Conservation (phyloP, 2,888 invertebrate genomes). For the Perizoma flavofasciatum region DNA sequence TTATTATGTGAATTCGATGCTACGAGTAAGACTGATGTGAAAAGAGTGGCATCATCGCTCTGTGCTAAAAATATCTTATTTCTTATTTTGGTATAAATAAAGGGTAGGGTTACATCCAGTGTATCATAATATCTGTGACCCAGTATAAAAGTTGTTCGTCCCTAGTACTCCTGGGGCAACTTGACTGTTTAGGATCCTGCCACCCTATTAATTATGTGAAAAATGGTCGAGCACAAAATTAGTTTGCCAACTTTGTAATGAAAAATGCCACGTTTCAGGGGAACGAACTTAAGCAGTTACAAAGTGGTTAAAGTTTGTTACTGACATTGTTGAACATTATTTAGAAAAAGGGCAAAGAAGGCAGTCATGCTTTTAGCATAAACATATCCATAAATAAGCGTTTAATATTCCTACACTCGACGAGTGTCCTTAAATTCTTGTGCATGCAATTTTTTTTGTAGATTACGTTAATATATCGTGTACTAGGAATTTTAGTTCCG, state of each 20-base stretch:
- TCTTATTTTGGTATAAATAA: not conserved
- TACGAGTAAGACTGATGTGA: too few species aligned
- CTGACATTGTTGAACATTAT: not conserved
- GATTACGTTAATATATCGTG: too few species aligned
- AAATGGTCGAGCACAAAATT: constrained; percentile 34
- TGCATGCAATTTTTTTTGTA: too few species aligned
- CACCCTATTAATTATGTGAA: constrained; percentile 29
- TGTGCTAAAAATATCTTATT: not conserved
- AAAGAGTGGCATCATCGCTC: too few species aligned
- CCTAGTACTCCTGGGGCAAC: constrained; percentile 13
- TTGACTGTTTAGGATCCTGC: constrained; percentile 30
- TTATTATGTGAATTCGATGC: too few species aligned
- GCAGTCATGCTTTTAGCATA: too few species aligned
- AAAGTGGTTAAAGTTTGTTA: constrained; percentile 16
- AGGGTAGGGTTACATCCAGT: not conserved
- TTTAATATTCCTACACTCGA: too few species aligned
- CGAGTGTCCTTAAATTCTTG: too few species aligned
- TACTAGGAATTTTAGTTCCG: too few species aligned
- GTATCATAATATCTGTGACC: too few species aligned
- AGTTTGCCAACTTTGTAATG: constrained; percentile 34
- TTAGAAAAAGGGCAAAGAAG: too few species aligned
- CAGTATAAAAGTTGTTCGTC: constrained; percentile 2
- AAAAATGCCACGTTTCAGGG: constrained; percentile 26
- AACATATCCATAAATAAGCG: too few species aligned
- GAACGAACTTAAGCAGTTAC: constrained; percentile 19